Evolutionary conservation across 1,140 invertebrate genomes (phyloP).

Genomic region (Himalopsyche phryganea): DNA sequence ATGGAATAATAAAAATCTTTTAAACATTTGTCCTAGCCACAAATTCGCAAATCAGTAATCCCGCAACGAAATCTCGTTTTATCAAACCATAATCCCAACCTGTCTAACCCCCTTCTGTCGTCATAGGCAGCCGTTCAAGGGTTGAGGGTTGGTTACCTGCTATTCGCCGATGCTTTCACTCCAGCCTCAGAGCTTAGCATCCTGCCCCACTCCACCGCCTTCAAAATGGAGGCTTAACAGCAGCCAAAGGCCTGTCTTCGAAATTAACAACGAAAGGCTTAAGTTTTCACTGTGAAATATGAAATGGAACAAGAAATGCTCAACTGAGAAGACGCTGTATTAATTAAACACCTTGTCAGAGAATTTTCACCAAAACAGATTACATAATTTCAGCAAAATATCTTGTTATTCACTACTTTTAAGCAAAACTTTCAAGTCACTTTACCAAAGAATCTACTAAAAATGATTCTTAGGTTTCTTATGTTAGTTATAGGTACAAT

Average conservation of each 20-base stretch:
- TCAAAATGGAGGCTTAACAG: conserved; percentile 12
- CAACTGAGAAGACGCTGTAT: conserved; percentile 4
- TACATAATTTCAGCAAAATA: too few species aligned
- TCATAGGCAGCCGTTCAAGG: conserved; percentile 13
- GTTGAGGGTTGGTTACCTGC: conserved; percentile 3
- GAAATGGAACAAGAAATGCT: conserved; percentile 22
- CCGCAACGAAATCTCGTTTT: conserved; percentile 33
- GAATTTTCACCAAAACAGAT: too few species aligned
- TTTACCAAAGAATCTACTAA: too few species aligned
- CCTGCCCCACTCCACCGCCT: neutral
- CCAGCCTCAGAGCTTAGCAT: neutral
- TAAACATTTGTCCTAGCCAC: conserved; percentile 10
- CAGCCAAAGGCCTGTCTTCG: conserved; percentile 27
- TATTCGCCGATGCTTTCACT: conserved; percentile 7
- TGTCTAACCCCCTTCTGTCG: conserved; percentile 34
- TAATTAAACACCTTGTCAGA: too few species aligned
- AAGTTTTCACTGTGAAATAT: conserved; percentile 21
- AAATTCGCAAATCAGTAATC: conserved; percentile 34
- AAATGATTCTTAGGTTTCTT: too few species aligned
- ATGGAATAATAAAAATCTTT: too few species aligned
- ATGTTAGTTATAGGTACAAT: too few species aligned
- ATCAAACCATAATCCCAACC: conserved; percentile 30
- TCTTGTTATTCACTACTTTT: too few species aligned
- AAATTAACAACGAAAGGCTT: conserved; percentile 18
- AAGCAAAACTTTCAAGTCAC: too few species aligned